phyloP scores from a whole-genome alignment of 1,140 invertebrate genomes.

The Leptonema lineaticorne region DNA sequence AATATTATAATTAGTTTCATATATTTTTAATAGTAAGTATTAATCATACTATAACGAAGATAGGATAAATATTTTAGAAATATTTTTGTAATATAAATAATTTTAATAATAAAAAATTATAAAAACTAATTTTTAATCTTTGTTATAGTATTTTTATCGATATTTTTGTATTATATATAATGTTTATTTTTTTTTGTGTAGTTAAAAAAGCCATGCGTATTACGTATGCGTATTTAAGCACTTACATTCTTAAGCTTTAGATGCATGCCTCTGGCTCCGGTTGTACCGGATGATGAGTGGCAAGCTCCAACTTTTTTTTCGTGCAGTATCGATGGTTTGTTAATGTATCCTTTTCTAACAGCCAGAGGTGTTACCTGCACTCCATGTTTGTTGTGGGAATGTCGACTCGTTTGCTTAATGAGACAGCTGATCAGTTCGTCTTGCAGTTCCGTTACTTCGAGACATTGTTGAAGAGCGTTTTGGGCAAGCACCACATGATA shows the following conservation, averaged over 20 bases:
- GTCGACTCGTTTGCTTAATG: conserved; percentile 89
- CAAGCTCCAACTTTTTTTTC: conserved; percentile 27
- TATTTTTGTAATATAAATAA: too few relatives aligned
- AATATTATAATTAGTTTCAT: too few relatives aligned
- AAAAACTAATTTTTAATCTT: background rate
- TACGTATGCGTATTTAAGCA: conserved; percentile 39
- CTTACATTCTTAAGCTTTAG: conserved; percentile 55
- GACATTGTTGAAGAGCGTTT: conserved; percentile 88
- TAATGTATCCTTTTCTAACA: conserved; percentile 51
- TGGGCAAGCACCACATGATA: conserved; percentile 94
- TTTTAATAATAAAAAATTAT: too few relatives aligned
- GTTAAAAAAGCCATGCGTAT: conserved; percentile 35
- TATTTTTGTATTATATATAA: conserved; percentile 25
- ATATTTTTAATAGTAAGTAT: too few relatives aligned
- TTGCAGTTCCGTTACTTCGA: conserved; percentile 86
- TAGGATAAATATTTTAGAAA: too few relatives aligned
- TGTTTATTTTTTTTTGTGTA: too few relatives aligned
- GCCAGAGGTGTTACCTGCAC: conserved; percentile 78
- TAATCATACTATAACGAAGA: too few relatives aligned
- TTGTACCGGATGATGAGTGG: conserved; percentile 30
- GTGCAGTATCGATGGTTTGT: conserved; percentile 60
- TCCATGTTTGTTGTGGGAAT: conserved; percentile 81
- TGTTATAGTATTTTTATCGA: background rate
- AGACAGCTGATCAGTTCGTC: conserved; percentile 89
- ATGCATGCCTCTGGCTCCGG: conserved; percentile 42